These are phyloP conservation scores for Battus philenor DNA, from an alignment of 1,140 invertebrate species.

Conservation along the genomic window DNA sequence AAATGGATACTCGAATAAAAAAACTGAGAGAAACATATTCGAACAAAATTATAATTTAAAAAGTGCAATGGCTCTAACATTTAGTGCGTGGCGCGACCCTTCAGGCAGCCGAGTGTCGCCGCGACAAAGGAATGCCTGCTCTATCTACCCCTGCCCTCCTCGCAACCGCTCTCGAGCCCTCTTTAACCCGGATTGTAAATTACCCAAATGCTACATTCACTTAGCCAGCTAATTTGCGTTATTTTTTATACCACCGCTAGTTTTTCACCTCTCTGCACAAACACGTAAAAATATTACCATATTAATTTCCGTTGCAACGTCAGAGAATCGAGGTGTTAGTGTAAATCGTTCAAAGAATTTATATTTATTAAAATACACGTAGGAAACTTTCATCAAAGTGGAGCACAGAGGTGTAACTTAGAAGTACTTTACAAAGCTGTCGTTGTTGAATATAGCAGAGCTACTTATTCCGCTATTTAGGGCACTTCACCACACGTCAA, in stretches of 20 bases:
- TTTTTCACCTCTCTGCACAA: constrained; percentile 3
- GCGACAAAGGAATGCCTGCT: constrained; percentile 15
- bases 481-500: constrained; percentile 17
- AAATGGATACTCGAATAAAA: constrained; percentile 10
- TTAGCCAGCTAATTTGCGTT: constrained; percentile 15
- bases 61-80: constrained; percentile 15
- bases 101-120: constrained; percentile 11
- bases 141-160: constrained; percentile 10
- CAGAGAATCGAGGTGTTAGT: neutral
- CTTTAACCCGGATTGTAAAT: constrained; percentile 16
- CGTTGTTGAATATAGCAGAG: constrained; percentile 15
- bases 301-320: constrained; percentile 1
- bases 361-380: constrained; percentile 1
- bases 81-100: constrained; percentile 16
- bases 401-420: constrained; percentile 15
- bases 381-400: constrained; percentile 2
- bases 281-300: neutral
- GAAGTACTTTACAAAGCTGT: constrained; percentile 15
- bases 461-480: constrained; percentile 18
- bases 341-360: constrained; percentile 6
- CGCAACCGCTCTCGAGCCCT: constrained; percentile 16
- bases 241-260: constrained; percentile 11
- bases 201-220: constrained; percentile 15
- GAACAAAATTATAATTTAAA: constrained; percentile 16
- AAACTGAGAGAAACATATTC: constrained; percentile 14